Evolutionary conservation across 2,888 invertebrate species (phyloP), one percentile per base, ranked within the genome.

Genomic region (Drosophila engyochracea): DNA sequence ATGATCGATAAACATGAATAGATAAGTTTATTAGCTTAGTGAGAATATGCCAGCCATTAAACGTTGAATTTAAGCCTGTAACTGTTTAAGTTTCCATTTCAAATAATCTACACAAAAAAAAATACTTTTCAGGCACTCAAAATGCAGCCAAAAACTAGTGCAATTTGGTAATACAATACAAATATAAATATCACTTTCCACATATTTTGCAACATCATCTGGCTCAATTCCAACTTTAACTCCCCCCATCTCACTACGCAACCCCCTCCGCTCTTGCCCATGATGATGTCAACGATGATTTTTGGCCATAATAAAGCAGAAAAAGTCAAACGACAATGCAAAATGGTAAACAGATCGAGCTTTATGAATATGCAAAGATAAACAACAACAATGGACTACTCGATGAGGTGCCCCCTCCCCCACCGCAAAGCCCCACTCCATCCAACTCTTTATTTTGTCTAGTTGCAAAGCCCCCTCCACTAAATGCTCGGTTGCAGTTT

Each of bases 281-380:
- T 68, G 35, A 35, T 70, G 79, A 81, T 61, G 88, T 79, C 75
- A 71, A 69, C 66, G 28, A 51, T 39, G 79, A 76, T 76, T 79
- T 81, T 73, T 37, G 69, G 64, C 63, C 67, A 74, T 79, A 84
- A 89, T 81, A 87, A 83, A 87, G 62, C 79, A 81, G 71, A 67
- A 83, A 82, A 80, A 87, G 76, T 87, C 89, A 84, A 78, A 76
- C 82, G 78, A 82, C 86, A 82, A 74, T 85, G 81, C 79, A 75
- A 81, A 84, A 87, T 85, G 79, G 78, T 85, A 85, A 90, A 79
- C 79, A 85, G 87, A 85, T 88, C 79, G 78, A 69, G 79, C 84
- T 87, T 89, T 91, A 91, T 91, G 89, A 91, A 91, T 91, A 91
- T 90, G 82, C 90, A 91, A 82, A 88, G 88, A 91, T 89, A 83